Conservation (phyloP, 2,888 invertebrate genomes). For the Trichopria drosophilae region DNA sequence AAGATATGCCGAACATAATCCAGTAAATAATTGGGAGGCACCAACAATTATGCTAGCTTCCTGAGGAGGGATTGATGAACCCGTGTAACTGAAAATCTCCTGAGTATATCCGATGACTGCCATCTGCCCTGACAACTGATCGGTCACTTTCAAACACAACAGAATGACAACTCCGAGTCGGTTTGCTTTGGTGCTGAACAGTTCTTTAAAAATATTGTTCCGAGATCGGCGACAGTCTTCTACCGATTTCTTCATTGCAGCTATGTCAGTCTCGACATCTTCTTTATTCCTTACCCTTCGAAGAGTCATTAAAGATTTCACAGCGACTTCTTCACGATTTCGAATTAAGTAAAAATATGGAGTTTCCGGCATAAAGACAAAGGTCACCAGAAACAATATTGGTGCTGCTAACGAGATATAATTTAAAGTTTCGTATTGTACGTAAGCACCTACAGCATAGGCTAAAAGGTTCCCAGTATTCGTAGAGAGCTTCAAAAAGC, state of each 20-base stretch:
- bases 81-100: conserved; percentile 6
- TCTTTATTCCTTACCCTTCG: background rate
- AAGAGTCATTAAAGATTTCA: background rate
- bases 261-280: background rate
- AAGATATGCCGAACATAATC: background rate
- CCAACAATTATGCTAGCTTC: conserved; percentile 1
- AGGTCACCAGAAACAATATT: background rate
- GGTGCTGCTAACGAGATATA: background rate
- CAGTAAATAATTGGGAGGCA: background rate
- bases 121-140: conserved; percentile 2
- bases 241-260: background rate
- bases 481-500: background rate
- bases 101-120: conserved; percentile 4
- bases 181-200: background rate
- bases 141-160: background rate
- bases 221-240: background rate
- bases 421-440: background rate
- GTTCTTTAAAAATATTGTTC: background rate
- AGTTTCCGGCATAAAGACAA: conserved; percentile 3
- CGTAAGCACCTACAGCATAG: background rate
- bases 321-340: background rate
- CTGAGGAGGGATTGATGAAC: background rate
- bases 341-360: conserved; percentile 8
- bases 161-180: background rate
- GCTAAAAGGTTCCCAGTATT: background rate